Percentiles rank a stretch among this genome's conserved stretches.
Conservation (phyloP, 2,113 vertebrate genomes). For the Glaucidium brasilianum region DNA sequence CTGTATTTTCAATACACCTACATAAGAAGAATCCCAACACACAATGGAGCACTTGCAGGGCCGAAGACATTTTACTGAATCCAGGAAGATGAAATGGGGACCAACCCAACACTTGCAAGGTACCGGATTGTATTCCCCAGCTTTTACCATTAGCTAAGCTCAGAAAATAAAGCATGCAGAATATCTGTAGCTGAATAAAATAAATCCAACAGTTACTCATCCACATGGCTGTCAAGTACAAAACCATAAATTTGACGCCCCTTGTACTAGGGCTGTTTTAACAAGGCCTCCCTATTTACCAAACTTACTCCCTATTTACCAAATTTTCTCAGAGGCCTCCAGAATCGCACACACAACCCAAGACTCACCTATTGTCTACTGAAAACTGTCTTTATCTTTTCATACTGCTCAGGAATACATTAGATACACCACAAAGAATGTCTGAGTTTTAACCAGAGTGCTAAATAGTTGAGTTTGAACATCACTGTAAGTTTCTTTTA, state of each 20-base stretch:
- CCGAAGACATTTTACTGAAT: not conserved
- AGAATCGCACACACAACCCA: not conserved
- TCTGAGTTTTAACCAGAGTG: not conserved
- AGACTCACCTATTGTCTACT: accelerated
- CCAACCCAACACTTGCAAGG: not conserved
- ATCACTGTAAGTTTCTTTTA: not conserved
- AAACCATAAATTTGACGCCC: not conserved
- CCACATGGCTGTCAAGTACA: not conserved
- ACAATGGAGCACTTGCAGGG: not conserved
- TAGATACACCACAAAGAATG: not conserved
- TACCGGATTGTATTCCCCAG: not conserved
- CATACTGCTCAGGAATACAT: not conserved
- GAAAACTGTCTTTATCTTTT: not conserved
- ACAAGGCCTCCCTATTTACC: too few species aligned
- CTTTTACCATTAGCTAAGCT: not conserved
- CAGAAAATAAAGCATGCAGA: not conserved
- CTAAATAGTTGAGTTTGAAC: not conserved
- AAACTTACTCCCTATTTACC: not conserved
- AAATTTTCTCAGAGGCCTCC: not conserved
- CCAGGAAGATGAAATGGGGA: not conserved
- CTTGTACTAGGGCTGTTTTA: not conserved
- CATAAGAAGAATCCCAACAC: not conserved
- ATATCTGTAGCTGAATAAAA: not conserved
- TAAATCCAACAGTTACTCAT: not conserved
- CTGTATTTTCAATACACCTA: not conserved